Evolutionary conservation across 2,113 vertebrate genomes (phyloP).

Genomic region (Myxocyprinus asiaticus): DNA sequence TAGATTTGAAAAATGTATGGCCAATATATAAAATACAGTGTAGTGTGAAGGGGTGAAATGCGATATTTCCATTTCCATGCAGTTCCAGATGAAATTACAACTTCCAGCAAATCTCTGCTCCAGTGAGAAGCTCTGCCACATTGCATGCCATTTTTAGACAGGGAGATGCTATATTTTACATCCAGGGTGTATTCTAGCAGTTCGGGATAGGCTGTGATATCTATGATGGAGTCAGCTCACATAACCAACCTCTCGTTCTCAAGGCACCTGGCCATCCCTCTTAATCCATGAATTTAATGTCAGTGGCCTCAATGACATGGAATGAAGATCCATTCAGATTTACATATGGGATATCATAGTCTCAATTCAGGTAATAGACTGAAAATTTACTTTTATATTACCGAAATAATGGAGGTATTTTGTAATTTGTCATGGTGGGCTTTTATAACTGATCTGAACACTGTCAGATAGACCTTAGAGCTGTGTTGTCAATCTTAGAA

Average conservation of each 20-base stretch:
- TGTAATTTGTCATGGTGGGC: too few species aligned
- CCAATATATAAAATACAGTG: too few species aligned
- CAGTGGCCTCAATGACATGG: not conserved
- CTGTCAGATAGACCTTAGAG: too few species aligned
- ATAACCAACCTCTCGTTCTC: conserved; percentile 1
- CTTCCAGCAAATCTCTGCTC: conserved; percentile 57
- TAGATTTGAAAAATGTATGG: conserved; percentile 34
- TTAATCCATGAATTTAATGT: conserved; percentile 2
- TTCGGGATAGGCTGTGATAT: not conserved
- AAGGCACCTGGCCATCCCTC: not conserved
- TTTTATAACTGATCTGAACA: too few species aligned
- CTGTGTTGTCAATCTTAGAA: too few species aligned
- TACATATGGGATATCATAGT: not conserved
- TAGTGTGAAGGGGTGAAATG: too few species aligned
- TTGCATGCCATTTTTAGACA: conserved; percentile 55
- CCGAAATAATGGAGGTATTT: too few species aligned
- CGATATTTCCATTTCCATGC: conserved; percentile 48
- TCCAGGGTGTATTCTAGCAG: conserved; percentile 31
- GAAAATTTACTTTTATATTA: not conserved
- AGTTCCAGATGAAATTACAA: conserved; percentile 44
- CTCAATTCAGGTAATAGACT: too few species aligned
- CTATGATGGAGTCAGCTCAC: conserved; percentile 2
- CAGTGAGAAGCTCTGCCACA: conserved; percentile 49
- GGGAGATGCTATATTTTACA: conserved; percentile 46
- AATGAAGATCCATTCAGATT: not conserved